phyloP scores from a whole-genome alignment of 2,797 vertebrate species.

The Loris lydekkerianus region DNA sequence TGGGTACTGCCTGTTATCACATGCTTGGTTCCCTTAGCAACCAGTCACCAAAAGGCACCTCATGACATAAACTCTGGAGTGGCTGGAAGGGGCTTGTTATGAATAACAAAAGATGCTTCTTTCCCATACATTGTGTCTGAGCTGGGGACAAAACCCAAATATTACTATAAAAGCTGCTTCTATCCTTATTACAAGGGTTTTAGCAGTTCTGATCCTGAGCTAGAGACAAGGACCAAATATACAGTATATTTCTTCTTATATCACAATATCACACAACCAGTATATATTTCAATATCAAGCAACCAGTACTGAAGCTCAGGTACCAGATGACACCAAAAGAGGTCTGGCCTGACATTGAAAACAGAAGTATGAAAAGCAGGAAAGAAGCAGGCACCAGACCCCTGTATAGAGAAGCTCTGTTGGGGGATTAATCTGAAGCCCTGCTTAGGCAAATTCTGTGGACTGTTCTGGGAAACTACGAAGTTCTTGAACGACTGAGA shows the following conservation, averaged over 20 bases:
- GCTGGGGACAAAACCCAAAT: background rate
- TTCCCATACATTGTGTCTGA: background rate
- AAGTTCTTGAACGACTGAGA: background rate
- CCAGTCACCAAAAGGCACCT: background rate
- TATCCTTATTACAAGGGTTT: background rate
- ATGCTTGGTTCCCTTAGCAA: background rate
- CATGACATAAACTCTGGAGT: background rate
- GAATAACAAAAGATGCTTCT: background rate
- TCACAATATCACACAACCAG: background rate
- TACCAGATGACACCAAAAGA: background rate
- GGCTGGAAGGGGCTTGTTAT: background rate
- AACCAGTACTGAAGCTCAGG: background rate
- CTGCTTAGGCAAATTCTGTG: background rate
- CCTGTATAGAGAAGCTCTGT: background rate
- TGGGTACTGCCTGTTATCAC: background rate
- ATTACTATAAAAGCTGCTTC: background rate
- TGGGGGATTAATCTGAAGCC: background rate
- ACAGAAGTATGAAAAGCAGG: conserved; percentile 35
- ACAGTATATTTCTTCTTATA: background rate
- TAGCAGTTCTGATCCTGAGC: background rate
- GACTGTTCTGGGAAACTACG: background rate
- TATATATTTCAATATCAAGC: background rate
- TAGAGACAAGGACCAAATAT: background rate
- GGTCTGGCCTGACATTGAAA: background rate
- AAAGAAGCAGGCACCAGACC: background rate